Evolutionary conservation across 2,888 invertebrate species (phyloP), one percentile per base, ranked within the genome.

Genomic region (Drosophila yooni): DNA sequence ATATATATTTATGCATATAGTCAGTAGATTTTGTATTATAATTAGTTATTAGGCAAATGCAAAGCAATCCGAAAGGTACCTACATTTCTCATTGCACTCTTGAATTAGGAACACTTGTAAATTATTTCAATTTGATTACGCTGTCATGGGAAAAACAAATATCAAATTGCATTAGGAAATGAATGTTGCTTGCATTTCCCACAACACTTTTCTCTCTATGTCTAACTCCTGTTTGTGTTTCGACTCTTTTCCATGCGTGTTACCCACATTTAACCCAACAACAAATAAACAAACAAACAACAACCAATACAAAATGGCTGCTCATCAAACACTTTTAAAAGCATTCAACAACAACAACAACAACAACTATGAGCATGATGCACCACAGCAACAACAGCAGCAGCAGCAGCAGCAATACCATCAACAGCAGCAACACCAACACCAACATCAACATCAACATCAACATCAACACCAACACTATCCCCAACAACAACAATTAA

Each of bases 351-450:
- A 63, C 76, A 76, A 74, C 76, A 76, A 74, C 38, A 40, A 68
- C 75, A 78, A 71, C 69, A 81, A 79, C 80, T 88, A 83, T 63
- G 83, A 87, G 79, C 89, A 87, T 80, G 89, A 91, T 82, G 81
- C 81, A 76, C 88, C 82, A 52, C 77, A 81, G 63, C 83, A 81
- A 54, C 78, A 82, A 68, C 81, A 82, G n/a, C 81, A 82, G 33
- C 74, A 77, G 18, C 81, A 79, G 2, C 77, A 82, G 3, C 83
- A 83, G 18, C 82, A 81, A 1, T 79, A 82, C 25, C 82, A 86
- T 7, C 81, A 77, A 0, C 83, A 88, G 21, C 81, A 81, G 0
- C 80, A 78, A 0, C 79, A 82, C 4, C 79, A 82, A 1, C 83
- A 86, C 6, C 74, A 81, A 0, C 83, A 82, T 6, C 81, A 82